Conservation (phyloP, 1,140 invertebrate species). For the Aphis gossypii region DNA sequence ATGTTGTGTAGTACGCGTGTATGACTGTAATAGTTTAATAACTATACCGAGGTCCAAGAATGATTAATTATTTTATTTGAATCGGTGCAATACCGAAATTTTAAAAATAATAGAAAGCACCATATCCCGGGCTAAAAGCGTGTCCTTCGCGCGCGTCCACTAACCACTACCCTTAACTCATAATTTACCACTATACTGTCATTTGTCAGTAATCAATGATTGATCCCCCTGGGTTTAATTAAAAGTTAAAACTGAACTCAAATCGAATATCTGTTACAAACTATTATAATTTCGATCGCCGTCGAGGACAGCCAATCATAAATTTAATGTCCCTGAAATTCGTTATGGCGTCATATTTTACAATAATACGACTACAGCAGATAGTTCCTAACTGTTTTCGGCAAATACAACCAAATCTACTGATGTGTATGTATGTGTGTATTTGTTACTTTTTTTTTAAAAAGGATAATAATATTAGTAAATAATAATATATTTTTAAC, state of each 20-base stretch:
- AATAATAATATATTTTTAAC: not conserved
- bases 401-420: slow-evolving; percentile 28
- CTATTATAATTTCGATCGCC: too few relatives aligned
- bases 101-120: not conserved
- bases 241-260: not conserved
- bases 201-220: not conserved
- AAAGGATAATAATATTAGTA: not conserved
- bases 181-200: not conserved
- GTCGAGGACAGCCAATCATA: not conserved
- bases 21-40: too few relatives aligned
- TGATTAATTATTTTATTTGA: too few relatives aligned
- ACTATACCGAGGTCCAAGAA: too few relatives aligned
- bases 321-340: not conserved
- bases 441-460: not conserved
- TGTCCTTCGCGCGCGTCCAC: not conserved
- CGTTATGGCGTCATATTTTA: not conserved
- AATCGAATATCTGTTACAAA: not conserved
- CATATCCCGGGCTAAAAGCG: not conserved
- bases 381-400: not conserved
- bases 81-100: too few relatives aligned
- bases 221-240: not conserved
- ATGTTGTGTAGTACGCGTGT: too few relatives aligned
- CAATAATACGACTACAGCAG: not conserved
- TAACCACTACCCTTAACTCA: not conserved
- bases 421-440: not conserved